Conservation (phyloP, 2,888 invertebrate species). For the Brenthis hecate region DNA sequence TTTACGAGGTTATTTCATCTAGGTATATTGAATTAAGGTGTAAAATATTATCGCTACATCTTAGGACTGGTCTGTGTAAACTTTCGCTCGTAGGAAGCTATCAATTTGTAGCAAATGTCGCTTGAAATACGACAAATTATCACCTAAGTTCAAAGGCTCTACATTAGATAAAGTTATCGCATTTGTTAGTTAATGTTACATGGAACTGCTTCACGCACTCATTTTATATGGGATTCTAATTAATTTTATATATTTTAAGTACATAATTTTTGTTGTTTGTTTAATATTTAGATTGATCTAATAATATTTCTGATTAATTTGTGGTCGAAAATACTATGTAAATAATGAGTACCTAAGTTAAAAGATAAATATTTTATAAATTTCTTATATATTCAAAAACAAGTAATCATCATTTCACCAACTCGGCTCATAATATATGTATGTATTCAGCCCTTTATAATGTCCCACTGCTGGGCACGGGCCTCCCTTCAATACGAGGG, state of each 20-base stretch:
- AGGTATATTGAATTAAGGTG: conserved; percentile 10
- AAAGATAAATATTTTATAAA: too few species aligned
- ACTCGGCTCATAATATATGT: too few species aligned
- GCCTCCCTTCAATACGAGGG: too few species aligned
- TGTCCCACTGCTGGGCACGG: too few species aligned
- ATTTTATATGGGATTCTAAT: neutral
- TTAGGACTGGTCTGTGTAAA: conserved; percentile 17
- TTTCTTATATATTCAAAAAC: too few species aligned
- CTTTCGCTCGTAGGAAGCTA: conserved; percentile 20
- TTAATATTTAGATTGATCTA: too few species aligned
- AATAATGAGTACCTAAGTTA: too few species aligned
- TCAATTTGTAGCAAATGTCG: conserved; percentile 19
- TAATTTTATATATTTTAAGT: neutral
- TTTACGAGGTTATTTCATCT: conserved; percentile 16
- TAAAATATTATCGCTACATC: conserved; percentile 21
- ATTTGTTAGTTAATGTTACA: conserved; percentile 8
- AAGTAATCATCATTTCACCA: too few species aligned
- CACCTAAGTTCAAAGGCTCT: conserved; percentile 13
- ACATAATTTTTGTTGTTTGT: neutral
- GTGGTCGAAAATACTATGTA: too few species aligned
- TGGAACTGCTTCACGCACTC: conserved; percentile 7
- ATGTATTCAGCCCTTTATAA: too few species aligned
- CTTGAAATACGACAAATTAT: conserved; percentile 16
- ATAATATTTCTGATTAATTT: too few species aligned
- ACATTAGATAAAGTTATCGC: conserved; percentile 13